A percentile compares a stretch with the other conserved stretches of the same genome.
phyloP scores from a whole-genome alignment of 2,113 vertebrate genomes.

The Prunella fulvescens region DNA sequence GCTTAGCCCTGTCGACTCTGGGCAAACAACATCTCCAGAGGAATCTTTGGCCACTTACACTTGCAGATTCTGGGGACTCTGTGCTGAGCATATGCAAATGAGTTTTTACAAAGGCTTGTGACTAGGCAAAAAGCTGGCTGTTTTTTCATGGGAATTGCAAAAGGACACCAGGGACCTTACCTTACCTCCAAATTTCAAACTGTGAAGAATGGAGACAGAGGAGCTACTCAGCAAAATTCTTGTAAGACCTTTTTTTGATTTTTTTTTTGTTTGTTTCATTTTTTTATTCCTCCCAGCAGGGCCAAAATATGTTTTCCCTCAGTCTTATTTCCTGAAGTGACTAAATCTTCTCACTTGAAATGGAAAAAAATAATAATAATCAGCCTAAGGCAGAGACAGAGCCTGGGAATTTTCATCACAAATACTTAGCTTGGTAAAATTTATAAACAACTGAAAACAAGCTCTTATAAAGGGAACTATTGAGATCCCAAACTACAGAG shows the following conservation, averaged over 20 bases:
- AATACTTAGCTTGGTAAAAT: slow-evolving; percentile 29
- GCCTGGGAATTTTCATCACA: slow-evolving; percentile 28
- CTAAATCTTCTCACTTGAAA: slow-evolving; percentile 22
- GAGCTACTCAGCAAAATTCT: background rate
- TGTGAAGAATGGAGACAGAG: background rate
- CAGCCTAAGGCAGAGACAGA: slow-evolving; percentile 7
- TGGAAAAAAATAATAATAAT: slow-evolving; percentile 2
- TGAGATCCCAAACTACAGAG: background rate
- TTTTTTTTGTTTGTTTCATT: accelerated
- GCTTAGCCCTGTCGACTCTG: background rate
- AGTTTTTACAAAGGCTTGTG: background rate
- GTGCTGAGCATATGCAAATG: background rate
- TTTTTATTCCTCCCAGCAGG: background rate
- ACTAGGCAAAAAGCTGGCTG: background rate
- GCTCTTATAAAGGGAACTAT: background rate
- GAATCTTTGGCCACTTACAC: background rate
- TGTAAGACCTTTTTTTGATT: background rate
- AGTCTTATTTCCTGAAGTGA: slow-evolving; percentile 27
- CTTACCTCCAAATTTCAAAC: slow-evolving; percentile 3
- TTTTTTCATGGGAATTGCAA: background rate
- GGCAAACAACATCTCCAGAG: background rate
- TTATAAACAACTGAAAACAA: background rate
- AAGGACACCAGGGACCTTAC: background rate
- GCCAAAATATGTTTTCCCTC: slow-evolving; percentile 1
- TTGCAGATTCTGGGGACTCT: background rate